phyloP scores from a whole-genome alignment of 2,888 invertebrate species.

The Imbricaverruca yamaguchii region DNA sequence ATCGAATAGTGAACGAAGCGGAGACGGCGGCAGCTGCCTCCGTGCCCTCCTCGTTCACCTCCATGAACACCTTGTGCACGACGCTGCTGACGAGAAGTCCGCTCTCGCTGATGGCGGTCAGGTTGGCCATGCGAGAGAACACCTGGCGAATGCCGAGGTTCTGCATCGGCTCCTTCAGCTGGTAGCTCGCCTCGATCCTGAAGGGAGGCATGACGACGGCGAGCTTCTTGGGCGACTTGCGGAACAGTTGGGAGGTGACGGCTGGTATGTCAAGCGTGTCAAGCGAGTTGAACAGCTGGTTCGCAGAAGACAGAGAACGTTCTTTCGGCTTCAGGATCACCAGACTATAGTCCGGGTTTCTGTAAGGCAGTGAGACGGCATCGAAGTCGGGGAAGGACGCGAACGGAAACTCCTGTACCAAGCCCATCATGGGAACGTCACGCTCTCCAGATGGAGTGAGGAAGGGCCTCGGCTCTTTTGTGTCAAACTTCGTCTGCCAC shows the following conservation, averaged over 20 bases:
- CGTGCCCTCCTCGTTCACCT: not conserved
- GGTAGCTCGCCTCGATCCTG: not conserved
- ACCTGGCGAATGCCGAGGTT: not conserved
- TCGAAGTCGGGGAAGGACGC: not conserved
- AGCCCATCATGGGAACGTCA: not conserved
- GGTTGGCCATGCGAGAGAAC: not conserved
- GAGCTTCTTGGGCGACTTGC: not conserved
- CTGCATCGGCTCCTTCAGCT: not conserved
- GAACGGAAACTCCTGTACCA: not conserved
- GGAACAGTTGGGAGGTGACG: not conserved
- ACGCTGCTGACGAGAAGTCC: not conserved
- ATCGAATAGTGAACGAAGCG: not conserved
- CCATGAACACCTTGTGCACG: not conserved
- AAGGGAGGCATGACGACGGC: not conserved
- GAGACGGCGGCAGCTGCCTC: not conserved
- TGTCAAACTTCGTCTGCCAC: not conserved
- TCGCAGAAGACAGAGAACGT: not conserved
- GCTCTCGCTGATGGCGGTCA: not conserved
- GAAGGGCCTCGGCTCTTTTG: not conserved
- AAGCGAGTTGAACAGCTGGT: not conserved
- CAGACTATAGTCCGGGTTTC: not conserved
- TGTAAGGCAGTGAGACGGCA: not conserved
- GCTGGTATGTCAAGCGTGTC: not conserved
- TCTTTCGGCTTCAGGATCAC: not conserved
- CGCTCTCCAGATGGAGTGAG: not conserved